Percentiles rank a stretch among this genome's conserved stretches.
Evolutionary conservation across 2,888 invertebrate species (phyloP).

Genomic region (Aquatica leii): DNA sequence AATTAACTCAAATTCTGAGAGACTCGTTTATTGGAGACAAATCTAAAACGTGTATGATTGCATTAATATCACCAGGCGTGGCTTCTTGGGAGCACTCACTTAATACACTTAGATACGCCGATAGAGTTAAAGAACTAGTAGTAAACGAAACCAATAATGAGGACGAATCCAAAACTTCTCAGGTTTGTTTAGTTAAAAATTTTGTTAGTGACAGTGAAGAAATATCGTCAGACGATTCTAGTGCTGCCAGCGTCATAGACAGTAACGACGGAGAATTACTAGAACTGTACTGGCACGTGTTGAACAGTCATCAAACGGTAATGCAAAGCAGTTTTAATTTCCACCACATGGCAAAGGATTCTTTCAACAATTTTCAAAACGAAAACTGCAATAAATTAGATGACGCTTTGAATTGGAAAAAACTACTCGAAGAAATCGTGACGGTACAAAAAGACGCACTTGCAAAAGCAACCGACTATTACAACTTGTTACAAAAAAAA

Average conservation of each 20-base stretch:
- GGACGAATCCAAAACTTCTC: conserved; percentile 15
- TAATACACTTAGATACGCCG: conserved; percentile 97
- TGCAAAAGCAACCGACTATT: conserved; percentile 53
- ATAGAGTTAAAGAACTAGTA: conserved; percentile 95
- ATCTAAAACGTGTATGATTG: conserved; percentile 99
- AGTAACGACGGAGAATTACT: conserved; percentile 79
- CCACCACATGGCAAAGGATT: conserved; percentile 75
- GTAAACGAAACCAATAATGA: conserved; percentile 46
- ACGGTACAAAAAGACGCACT: conserved; percentile 55
- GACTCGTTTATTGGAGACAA: conserved; percentile 99
- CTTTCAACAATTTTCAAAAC: conserved; percentile 83
- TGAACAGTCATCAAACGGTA: conserved; percentile 87
- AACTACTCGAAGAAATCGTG: conserved; percentile 53
- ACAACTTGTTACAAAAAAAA: conserved; percentile 46
- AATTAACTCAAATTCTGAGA: conserved; percentile 92
- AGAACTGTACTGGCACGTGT: conserved; percentile 87
- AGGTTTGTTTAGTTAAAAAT: conserved; percentile 56
- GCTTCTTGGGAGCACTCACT: conserved; percentile 97
- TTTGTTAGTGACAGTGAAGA: conserved; percentile 1
- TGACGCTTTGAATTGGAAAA: conserved; percentile 54
- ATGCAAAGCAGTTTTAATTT: conserved; percentile 77
- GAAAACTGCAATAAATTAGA: conserved; percentile 89
- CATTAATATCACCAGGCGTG: conserved; percentile 97
- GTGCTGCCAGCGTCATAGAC: conserved; percentile 10
- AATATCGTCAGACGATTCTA: neutral